Conservation (phyloP, 2,888 invertebrate genomes). For the Polydesmus complanatus region DNA sequence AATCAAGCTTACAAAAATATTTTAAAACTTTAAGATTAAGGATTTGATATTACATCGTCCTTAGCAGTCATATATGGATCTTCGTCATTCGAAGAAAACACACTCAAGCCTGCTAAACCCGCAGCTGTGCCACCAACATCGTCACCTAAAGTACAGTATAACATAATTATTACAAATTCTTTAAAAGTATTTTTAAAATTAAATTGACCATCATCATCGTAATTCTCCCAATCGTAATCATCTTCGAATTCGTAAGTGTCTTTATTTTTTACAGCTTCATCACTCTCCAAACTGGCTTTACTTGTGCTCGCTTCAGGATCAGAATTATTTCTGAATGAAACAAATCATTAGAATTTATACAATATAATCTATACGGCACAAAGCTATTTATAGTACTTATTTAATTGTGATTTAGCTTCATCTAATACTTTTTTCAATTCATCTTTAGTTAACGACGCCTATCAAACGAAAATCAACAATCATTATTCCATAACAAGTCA, state of each 20-base stretch:
- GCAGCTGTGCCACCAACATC: neutral
- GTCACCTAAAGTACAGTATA: neutral
- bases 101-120: slow-evolving; percentile 25
- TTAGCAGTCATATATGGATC: slow-evolving; percentile 35
- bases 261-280: neutral
- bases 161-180: neutral
- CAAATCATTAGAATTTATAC: neutral
- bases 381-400: neutral
- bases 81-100: slow-evolving; percentile 32
- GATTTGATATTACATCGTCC: slow-evolving; percentile 45
- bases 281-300: neutral
- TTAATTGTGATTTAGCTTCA: neutral
- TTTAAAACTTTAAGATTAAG: too few species aligned
- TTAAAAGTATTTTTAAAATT: neutral
- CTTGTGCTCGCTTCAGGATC: neutral
- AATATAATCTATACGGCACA: neutral
- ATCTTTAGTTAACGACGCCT: slow-evolving; percentile 8
- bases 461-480: neutral
- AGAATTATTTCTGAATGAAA: neutral
- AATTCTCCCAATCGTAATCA: slow-evolving; percentile 39
- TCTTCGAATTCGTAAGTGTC: neutral
- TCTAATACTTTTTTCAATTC: slow-evolving; percentile 3
- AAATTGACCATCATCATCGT: slow-evolving; percentile 31
- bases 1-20: too few species aligned
- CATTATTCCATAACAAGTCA: neutral